Evolutionary conservation across 2,797 vertebrate genomes (phyloP), one percentile per base, ranked within the genome.

Genomic region (Lateolabrax maculatus): DNA sequence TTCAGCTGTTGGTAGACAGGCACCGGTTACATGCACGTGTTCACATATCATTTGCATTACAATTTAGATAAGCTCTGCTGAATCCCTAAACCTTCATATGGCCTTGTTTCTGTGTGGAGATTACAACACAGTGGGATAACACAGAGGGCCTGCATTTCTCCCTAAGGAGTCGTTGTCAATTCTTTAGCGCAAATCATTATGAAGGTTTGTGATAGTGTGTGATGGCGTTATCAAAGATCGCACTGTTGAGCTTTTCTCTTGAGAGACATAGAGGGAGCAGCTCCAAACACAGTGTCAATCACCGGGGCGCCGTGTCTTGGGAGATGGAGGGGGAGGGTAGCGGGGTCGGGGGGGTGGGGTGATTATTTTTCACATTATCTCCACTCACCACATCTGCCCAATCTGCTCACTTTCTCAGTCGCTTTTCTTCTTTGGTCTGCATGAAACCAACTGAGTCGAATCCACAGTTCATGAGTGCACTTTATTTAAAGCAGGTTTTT

Each of bases 221-320:
- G 94, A 95, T 93, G 89, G 94, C 90, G 91, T 93, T 96, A 96
- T 96, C 95, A 96, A 93, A 96, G 94, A 95, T 95, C 52, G 73
- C 90, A 91, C 93, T 90, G 92, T 92, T 94, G 92, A 92, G 72
- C 92, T 72, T 46, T 71, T 84, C 84, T 78, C 83, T 43, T 43
- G 72, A 75, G 84, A 78, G 64, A 46, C 49, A 18, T 27, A 49
- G 46, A 55, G 44, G 19, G 39, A 69, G 77, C 64, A 58, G 60
- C 52, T 79, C 87, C 91, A 94, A 84, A 92, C 92, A 87, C 90
- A 55, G 91, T 95, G 96, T 95, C 95, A 96, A 92, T 95, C 95
- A 95, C 84, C 85, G 78, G 93, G 68, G 43, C 69, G 56, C 29
- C 62, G 55, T 37, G 62, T 79, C 29, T 48, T 61, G 29, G 55